Conservation (phyloP, 2,113 vertebrate genomes). For the Scalopus aquaticus region DNA sequence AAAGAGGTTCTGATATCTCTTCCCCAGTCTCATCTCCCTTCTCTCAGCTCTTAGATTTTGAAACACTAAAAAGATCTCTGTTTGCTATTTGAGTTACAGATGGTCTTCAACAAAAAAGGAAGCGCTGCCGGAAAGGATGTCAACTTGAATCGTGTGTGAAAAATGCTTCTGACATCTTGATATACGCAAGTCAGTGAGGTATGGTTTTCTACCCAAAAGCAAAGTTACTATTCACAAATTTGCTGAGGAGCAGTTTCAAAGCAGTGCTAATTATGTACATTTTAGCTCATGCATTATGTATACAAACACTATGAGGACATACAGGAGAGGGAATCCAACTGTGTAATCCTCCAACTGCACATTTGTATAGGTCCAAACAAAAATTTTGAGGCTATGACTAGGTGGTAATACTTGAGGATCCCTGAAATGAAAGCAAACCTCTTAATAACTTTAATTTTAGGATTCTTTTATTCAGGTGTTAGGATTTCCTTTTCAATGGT, state of each 20-base stretch:
- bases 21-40: not conserved
- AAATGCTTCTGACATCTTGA: not conserved
- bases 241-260: not conserved
- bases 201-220: not conserved
- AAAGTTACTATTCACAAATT: not conserved
- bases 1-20: not conserved
- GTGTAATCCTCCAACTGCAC: not conserved
- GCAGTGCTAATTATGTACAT: not conserved
- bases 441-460: not conserved
- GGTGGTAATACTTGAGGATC: not conserved
- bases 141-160: not conserved
- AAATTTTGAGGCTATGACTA: not conserved
- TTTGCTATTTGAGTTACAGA: not conserved
- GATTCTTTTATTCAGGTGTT: not conserved
- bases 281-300: too few species aligned
- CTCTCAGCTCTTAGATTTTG: not conserved
- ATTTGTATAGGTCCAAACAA: not conserved
- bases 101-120: not conserved
- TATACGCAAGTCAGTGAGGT: not conserved
- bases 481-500: conserved; percentile 15
- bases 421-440: not conserved
- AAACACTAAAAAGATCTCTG: not conserved
- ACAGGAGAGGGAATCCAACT: not conserved
- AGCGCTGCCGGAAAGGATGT: not conserved
- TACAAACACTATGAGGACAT: not conserved